Conservation (phyloP, 2,797 vertebrate species). For the Trachops cirrhosus region DNA sequence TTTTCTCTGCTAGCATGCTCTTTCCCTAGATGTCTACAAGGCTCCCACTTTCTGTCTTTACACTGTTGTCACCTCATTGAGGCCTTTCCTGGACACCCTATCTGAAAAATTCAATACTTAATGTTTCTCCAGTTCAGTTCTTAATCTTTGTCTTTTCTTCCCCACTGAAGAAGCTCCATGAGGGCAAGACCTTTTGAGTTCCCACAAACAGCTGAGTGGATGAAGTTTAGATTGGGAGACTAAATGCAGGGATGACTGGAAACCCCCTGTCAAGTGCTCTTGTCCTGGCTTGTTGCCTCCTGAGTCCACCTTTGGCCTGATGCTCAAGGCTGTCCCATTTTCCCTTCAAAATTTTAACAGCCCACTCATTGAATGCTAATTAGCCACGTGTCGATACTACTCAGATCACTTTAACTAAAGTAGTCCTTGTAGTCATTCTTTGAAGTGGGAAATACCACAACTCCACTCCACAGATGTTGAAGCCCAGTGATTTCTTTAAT, state of each 20-base stretch:
- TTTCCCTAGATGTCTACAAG: not conserved
- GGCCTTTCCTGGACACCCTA: not conserved
- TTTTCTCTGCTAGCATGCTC: not conserved
- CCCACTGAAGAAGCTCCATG: too few relatives aligned
- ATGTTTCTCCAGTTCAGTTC: not conserved
- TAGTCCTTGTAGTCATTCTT: not conserved
- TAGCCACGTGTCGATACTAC: not conserved
- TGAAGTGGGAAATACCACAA: not conserved
- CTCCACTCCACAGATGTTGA: not conserved
- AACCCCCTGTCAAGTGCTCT: not conserved
- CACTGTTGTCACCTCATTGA: not conserved
- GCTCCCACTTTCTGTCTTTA: not conserved
- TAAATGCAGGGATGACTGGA: not conserved
- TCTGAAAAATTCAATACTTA: not conserved
- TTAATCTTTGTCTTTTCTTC: not conserved
- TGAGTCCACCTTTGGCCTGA: not conserved
- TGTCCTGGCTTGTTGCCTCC: not conserved
- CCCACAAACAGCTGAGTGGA: accelerated
- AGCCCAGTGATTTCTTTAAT: not conserved
- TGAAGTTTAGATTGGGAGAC: not conserved
- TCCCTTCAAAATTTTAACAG: not conserved
- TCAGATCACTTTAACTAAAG: not conserved
- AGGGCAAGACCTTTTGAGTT: not conserved
- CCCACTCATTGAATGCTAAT: not conserved
- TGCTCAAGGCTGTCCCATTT: not conserved